phyloP scores from a whole-genome alignment of 2,888 invertebrate genomes.

The Melipona beecheii region DNA sequence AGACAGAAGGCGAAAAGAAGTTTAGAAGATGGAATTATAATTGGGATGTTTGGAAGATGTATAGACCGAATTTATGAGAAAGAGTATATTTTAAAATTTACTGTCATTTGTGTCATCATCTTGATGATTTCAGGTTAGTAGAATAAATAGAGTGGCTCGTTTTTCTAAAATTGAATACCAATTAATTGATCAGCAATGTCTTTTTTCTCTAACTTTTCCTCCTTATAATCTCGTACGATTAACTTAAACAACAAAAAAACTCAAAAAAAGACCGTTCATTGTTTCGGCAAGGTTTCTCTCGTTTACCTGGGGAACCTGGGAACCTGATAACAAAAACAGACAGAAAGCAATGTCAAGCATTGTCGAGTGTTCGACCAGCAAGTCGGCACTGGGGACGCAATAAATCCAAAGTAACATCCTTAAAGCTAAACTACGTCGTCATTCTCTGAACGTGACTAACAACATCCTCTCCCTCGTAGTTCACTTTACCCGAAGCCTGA shows the following conservation, averaged over 20 bases:
- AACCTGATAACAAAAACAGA: conserved; percentile 5
- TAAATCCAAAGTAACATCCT: conserved; percentile 37
- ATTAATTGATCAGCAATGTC: too few relatives aligned
- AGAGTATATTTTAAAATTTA: not conserved
- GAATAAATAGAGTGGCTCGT: not conserved
- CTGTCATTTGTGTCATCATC: not conserved
- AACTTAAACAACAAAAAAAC: not conserved
- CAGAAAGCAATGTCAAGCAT: conserved; percentile 16
- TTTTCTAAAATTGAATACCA: not conserved
- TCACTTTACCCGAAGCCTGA: conserved; percentile 20
- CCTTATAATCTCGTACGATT: not conserved
- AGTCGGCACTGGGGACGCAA: conserved; percentile 18
- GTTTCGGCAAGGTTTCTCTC: not conserved
- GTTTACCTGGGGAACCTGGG: too few relatives aligned
- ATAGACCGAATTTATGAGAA: not conserved
- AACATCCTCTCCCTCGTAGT: conserved; percentile 36
- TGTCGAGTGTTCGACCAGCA: conserved; percentile 3
- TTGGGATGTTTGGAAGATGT: not conserved
- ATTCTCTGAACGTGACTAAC: conserved; percentile 45
- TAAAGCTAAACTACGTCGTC: conserved; percentile 34
- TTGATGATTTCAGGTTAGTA: not conserved
- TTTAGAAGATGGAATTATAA: not conserved
- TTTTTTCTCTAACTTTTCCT: too few relatives aligned
- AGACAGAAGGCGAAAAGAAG: too few relatives aligned
- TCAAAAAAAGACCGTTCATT: not conserved